Percentiles rank a stretch among this genome's conserved stretches.
Conservation (phyloP, 2,113 vertebrate genomes). For the Aegithalos caudatus region DNA sequence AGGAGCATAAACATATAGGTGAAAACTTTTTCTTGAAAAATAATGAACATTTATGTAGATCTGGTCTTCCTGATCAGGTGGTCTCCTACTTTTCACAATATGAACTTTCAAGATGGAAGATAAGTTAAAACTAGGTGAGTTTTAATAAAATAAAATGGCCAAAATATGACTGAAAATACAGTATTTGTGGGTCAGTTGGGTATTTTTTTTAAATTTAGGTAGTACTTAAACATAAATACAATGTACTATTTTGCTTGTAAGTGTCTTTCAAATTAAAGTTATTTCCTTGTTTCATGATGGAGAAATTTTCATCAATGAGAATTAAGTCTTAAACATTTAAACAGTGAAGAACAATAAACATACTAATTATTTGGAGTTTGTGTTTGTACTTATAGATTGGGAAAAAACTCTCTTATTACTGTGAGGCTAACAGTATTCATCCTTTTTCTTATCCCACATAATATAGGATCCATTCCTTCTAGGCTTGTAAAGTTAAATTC, state of each 20-base stretch:
- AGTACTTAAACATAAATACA: background rate
- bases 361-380: background rate
- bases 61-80: background rate
- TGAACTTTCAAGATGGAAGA: background rate
- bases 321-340: background rate
- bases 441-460: background rate
- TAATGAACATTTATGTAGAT: background rate
- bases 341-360: background rate
- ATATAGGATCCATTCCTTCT: background rate
- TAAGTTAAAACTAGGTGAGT: background rate
- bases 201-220: background rate
- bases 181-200: background rate
- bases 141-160: background rate
- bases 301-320: background rate
- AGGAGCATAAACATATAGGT: background rate
- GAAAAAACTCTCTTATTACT: background rate
- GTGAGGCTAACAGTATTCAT: background rate
- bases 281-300: background rate
- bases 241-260: slow-evolving; percentile 16
- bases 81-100: background rate
- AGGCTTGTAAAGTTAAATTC: slow-evolving; percentile 17
- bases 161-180: background rate
- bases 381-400: background rate
- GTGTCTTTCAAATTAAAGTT: slow-evolving; percentile 32
- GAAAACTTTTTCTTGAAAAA: background rate